Evolutionary conservation across 1,140 invertebrate species (phyloP), one percentile per base, ranked within the genome.

Genomic region (Lepidurus apus): DNA sequence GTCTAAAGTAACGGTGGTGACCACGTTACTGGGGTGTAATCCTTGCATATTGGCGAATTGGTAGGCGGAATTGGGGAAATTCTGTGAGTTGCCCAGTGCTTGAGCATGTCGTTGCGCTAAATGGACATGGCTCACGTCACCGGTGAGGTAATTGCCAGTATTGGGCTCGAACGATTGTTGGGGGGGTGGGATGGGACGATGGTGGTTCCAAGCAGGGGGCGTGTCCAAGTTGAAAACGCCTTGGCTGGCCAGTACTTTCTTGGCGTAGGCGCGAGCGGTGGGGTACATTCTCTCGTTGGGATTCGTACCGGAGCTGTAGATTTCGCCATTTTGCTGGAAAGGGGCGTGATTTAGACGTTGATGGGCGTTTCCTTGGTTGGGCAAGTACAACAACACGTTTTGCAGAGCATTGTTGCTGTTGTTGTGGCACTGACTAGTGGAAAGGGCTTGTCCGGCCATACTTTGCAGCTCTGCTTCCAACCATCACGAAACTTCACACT

Each of bases 391-490:
- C 21, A 65, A 65, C 13, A 65, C 53, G 53, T 65, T 65, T 13
- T 13, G 53, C 53, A 21, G 34, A 34, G 34, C 34, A 34, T 34
- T 34, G 34, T 34, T 34, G 34, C 34, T 34, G 34, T 34, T 34
- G 34, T 34, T 34, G 34, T 34, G 17, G 53, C 53, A 65, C 53
- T 65, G 53, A 65, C 53, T 65, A 65, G 53, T 65, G 8, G 53
- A 65, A 65, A 65, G n/a, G 7, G 53, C 53, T 65, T 65, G 53
- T 65, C 53, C 53, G 53, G 53, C 53, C 53, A 65, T 65, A 65
- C 53, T 65, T 65, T 65, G 6, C 13, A 21, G 21, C 53, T 13
- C 13, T 65, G 53, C 13, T 65, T 65, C 53, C 53, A 65, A 65
- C 53, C 53, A 65, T 65, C 53, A 65, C 53, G 53, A 21, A 65